Evolutionary conservation across 2,888 invertebrate species (phyloP).

Genomic region (Tenthredo distinguenda): DNA sequence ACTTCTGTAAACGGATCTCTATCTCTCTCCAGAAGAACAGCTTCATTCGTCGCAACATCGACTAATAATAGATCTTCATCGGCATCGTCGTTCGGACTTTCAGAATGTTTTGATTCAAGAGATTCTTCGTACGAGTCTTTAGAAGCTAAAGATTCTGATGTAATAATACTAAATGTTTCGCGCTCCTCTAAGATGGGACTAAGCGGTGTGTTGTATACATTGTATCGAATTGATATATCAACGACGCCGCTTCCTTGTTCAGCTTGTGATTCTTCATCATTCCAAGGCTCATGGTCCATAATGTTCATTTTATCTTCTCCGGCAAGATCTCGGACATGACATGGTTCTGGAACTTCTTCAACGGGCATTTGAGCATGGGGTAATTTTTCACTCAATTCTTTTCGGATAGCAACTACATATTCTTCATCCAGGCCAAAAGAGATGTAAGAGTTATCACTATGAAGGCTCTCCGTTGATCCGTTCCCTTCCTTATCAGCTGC

Average conservation of each 20-base stretch:
- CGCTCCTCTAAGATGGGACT: slow-evolving; percentile 84
- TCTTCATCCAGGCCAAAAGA: slow-evolving; percentile 85
- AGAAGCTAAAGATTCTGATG: slow-evolving; percentile 72
- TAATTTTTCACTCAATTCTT: slow-evolving; percentile 85
- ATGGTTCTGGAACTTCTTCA: slow-evolving; percentile 70
- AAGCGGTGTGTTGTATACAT: slow-evolving; percentile 81
- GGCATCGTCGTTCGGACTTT: slow-evolving; percentile 64
- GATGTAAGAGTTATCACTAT: slow-evolving; percentile 80
- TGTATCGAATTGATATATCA: slow-evolving; percentile 78
- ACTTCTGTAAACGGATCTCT: slow-evolving; percentile 31
- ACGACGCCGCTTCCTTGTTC: slow-evolving; percentile 72
- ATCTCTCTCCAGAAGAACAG: slow-evolving; percentile 75
- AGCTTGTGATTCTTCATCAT: slow-evolving; percentile 70
- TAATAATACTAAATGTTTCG: slow-evolving; percentile 72
- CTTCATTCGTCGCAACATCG: slow-evolving; percentile 79
- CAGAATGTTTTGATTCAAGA: slow-evolving; percentile 69
- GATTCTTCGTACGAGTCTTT: slow-evolving; percentile 76
- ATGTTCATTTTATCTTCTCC: slow-evolving; percentile 67
- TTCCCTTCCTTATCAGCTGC: slow-evolving; percentile 68
- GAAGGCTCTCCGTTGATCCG: slow-evolving; percentile 79
- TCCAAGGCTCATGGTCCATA: slow-evolving; percentile 72
- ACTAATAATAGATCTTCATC: slow-evolving; percentile 79
- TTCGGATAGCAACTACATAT: slow-evolving; percentile 85
- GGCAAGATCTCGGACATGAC: slow-evolving; percentile 58
- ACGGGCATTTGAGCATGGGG: slow-evolving; percentile 83